phyloP scores from a whole-genome alignment of 1,140 invertebrate species.

The Epicauta chinensis region DNA sequence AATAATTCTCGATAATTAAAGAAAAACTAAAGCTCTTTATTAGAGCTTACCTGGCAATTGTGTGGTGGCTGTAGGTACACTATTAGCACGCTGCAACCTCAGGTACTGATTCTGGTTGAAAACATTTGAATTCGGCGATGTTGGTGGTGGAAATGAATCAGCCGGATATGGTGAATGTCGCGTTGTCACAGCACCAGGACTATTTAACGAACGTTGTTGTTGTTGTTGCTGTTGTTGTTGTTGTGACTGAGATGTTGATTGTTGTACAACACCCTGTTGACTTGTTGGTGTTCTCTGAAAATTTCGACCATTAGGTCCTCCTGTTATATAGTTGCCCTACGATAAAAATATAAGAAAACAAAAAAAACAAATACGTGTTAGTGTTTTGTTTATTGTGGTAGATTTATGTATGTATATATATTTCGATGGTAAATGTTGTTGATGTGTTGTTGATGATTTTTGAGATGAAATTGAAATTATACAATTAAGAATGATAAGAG shows the following conservation, averaged over 20 bases:
- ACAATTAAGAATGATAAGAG: too few relatives aligned
- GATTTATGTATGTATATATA: too few relatives aligned
- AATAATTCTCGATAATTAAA: background rate
- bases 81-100: constrained; percentile 57
- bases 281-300: constrained; percentile 38
- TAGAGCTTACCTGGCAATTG: constrained; percentile 44
- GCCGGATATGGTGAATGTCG: constrained; percentile 53
- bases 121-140: constrained; percentile 48
- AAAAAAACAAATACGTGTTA: background rate
- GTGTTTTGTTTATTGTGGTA: too few relatives aligned
- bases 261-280: constrained; percentile 24
- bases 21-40: too few relatives aligned
- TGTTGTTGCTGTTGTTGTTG: constrained; percentile 32
- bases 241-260: constrained; percentile 23
- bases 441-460: background rate
- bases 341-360: constrained; percentile 3
- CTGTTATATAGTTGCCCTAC: constrained; percentile 33
- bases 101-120: constrained; percentile 49
- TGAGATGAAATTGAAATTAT: constrained; percentile 1
- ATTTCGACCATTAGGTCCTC: constrained; percentile 26
- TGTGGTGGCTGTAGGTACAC: constrained; percentile 57
- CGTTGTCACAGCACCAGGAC: constrained; percentile 38
- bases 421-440: too few relatives aligned
- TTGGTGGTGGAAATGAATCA: constrained; percentile 51
- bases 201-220: constrained; percentile 31